phyloP scores from a whole-genome alignment of 2,797 vertebrate species.

The Eurystomus glaucurus region DNA sequence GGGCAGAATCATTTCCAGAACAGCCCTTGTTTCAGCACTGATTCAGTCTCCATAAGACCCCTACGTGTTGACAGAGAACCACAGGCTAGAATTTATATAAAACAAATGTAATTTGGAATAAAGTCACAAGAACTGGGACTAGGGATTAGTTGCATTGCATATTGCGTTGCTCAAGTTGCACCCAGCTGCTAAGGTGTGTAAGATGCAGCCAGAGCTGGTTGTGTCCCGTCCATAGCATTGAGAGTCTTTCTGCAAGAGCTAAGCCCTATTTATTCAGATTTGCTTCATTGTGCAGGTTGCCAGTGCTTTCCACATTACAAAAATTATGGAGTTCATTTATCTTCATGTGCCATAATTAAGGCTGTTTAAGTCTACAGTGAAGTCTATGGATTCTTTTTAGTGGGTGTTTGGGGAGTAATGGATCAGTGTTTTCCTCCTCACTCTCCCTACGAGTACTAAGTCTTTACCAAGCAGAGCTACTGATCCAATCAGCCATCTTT shows the following conservation, averaged over 20 bases:
- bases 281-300: neutral
- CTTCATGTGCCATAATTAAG: slow-evolving; percentile 23
- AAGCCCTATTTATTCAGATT: neutral
- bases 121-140: neutral
- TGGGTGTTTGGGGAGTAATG: neutral
- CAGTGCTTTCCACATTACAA: neutral
- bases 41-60: neutral
- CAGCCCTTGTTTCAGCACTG: neutral
- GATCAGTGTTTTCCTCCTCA: neutral
- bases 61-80: neutral
- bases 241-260: neutral
- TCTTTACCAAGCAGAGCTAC: neutral
- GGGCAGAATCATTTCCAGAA: neutral
- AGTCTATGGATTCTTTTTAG: neutral
- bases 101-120: neutral
- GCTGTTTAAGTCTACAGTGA: neutral
- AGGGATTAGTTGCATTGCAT: neutral
- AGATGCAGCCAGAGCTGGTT: neutral
- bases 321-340: slow-evolving; percentile 14
- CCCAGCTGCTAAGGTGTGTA: neutral
- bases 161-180: neutral
- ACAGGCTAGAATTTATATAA: slow-evolving; percentile 13
- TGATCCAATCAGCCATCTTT: neutral
- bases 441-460: neutral
- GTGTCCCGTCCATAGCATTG: neutral